Evolutionary conservation across 1,140 invertebrate species (phyloP).

Genomic region (Pachyrhynchus sulphureomaculatus): DNA sequence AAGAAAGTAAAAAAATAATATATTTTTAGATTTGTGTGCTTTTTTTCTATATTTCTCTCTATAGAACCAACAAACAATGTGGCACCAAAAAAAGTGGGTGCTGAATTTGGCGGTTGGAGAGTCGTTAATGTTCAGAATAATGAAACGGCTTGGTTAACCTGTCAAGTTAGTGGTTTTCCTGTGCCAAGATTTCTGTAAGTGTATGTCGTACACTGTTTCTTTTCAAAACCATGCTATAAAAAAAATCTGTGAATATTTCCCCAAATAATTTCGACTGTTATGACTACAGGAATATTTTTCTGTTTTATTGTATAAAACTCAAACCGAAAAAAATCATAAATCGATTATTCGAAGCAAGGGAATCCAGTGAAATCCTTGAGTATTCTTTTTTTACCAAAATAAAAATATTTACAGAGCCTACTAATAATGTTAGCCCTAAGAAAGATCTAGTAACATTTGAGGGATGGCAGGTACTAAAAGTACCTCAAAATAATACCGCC

Average conservation of each 20-base stretch:
- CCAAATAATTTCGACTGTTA: too few relatives aligned
- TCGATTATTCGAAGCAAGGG: too few relatives aligned
- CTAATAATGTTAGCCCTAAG: constrained; percentile 58
- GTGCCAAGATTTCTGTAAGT: constrained; percentile 67
- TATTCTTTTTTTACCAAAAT: background rate
- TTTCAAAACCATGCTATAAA: too few relatives aligned
- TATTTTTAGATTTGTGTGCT: too few relatives aligned
- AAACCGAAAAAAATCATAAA: too few relatives aligned
- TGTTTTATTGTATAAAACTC: too few relatives aligned
- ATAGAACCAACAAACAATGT: constrained; percentile 56
- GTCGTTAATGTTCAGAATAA: constrained; percentile 62
- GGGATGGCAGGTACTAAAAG: constrained; percentile 67
- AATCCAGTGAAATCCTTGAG: background rate
- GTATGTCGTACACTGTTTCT: background rate
- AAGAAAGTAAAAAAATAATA: too few relatives aligned
- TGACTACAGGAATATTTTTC: too few relatives aligned
- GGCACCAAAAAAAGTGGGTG: constrained; percentile 59
- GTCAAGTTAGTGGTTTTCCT: constrained; percentile 67
- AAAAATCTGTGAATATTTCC: too few relatives aligned
- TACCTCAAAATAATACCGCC: constrained; percentile 57
- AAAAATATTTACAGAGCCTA: constrained; percentile 51
- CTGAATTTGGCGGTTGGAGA: constrained; percentile 66
- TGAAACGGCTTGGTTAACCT: constrained; percentile 62
- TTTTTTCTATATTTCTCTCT: constrained; percentile 10
- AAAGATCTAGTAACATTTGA: constrained; percentile 66